Evolutionary conservation across 2,113 vertebrate genomes (phyloP).

Genomic region (Thomomys bottae): DNA sequence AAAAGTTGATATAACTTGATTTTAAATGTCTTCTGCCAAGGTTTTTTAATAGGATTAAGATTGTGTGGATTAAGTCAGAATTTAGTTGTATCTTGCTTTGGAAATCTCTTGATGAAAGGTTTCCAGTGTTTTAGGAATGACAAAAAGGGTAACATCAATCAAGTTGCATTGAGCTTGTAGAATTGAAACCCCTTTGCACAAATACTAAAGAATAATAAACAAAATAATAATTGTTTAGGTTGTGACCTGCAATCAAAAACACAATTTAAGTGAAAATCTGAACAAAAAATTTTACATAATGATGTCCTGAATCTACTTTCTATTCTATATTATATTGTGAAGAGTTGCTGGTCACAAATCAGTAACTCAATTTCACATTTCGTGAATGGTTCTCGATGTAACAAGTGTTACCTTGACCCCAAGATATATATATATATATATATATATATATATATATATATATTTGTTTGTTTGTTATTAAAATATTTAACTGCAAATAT

Average conservation of each 20-base stretch:
- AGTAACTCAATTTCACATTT: not conserved
- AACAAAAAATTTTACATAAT: not conserved
- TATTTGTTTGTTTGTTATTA: not conserved
- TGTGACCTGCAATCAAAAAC: not conserved
- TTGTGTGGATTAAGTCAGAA: not conserved
- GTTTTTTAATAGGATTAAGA: conserved; percentile 59
- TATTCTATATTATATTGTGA: not conserved
- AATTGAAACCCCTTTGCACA: too few species aligned
- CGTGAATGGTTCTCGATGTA: not conserved
- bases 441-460: not conserved
- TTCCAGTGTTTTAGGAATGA: not conserved
- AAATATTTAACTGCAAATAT: not conserved
- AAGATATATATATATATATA: not conserved
- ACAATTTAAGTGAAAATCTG: not conserved
- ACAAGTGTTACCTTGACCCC: not conserved
- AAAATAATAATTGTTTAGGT: not conserved
- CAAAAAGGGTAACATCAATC: too few species aligned
- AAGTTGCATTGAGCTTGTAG: too few species aligned
- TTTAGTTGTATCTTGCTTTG: not conserved
- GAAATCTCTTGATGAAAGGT: not conserved
- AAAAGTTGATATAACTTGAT: conserved; percentile 67
- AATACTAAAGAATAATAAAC: too few species aligned
- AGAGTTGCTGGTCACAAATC: not conserved
- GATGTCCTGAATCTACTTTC: not conserved
- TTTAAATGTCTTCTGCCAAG: conserved; percentile 63